Conservation (phyloP, 2,113 vertebrate species). For the Scytalopus superciliaris region DNA sequence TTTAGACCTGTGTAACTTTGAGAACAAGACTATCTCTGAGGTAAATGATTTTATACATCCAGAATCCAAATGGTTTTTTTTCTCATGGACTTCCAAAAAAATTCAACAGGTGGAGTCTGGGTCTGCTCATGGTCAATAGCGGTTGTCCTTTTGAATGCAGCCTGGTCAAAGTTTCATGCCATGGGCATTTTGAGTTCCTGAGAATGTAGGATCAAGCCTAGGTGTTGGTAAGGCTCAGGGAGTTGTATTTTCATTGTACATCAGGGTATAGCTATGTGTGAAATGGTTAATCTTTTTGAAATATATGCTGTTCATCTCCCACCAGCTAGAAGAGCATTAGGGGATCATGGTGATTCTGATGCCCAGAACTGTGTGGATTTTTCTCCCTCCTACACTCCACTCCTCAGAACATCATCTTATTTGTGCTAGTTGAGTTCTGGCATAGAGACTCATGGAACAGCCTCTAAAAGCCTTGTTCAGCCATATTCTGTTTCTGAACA, state of each 20-base stretch:
- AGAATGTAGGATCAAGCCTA: not conserved
- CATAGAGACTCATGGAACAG: not conserved
- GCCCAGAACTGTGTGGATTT: not conserved
- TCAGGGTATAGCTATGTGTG: not conserved
- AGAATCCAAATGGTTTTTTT: not conserved
- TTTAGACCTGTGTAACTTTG: conserved; percentile 42
- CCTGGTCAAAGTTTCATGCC: not conserved
- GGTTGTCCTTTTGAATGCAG: not conserved
- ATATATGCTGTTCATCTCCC: not conserved
- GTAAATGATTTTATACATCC: not conserved
- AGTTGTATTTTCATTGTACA: conserved; percentile 10
- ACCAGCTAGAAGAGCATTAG: not conserved
- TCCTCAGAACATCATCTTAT: not conserved
- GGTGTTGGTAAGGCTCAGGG: conserved; percentile 33
- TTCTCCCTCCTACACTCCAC: not conserved
- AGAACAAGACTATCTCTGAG: conserved; percentile 33
- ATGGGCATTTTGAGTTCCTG: not conserved
- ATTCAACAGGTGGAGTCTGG: not conserved
- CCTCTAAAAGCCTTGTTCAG: not conserved
- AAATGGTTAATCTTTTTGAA: not conserved
- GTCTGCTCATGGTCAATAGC: not conserved
- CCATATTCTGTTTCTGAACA: not conserved
- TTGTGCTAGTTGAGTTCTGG: not conserved
- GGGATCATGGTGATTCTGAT: not conserved
- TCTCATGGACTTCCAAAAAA: not conserved